Base-by-base conservation (phyloP, 2,888 invertebrate species). In the Drosophila stalkeri region DNA sequence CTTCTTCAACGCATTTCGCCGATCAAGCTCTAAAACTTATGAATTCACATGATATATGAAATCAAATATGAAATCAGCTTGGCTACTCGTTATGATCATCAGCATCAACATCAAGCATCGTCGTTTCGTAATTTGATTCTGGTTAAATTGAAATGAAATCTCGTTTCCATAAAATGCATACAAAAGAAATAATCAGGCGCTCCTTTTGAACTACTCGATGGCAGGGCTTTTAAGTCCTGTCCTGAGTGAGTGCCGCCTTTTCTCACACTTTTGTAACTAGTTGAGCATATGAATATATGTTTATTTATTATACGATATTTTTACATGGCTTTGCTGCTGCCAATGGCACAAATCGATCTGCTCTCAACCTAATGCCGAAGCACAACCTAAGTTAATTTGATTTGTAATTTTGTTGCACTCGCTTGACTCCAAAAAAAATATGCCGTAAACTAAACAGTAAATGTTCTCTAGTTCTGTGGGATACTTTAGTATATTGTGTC, bases 91-190 rank as follows among this genome's bases (percentile, higher is more conserved):
- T 35, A 49, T 52, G 74, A 46, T 16, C 46, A 23, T 23, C 23
- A 23, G 23, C 23, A 8, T 23, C 23, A 46, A 16, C 46, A 23
- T 23, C 23, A 23, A 23, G 23, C 23, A 8, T 23, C 14, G 74
- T 65, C 66, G 64, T 77, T 80, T 82, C 81, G 85, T 82, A 86
- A 86, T 85, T 85, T 87, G 76, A 89, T 89, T 89, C 89, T 89
- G 82, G 89, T 81, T 86, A 87, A 86, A 89, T 80, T 69, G 84
- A 81, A 89, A 89, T 81, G 75, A 89, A 76, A 78, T 85, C 81
- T 82, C 73, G 72, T 77, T 86, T 75, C 69, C 86, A 75, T 52
- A 75, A 82, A 85, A 82, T 69, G 37, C 62, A 59, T 59, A 71
- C 47, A 20, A 8, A 49, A 54, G 55, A 72, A 51, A 57, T 63